These are phyloP conservation scores for Fundulus diaphanus DNA, from an alignment of 2,797 vertebrate species.

Conservation along the genomic window DNA sequence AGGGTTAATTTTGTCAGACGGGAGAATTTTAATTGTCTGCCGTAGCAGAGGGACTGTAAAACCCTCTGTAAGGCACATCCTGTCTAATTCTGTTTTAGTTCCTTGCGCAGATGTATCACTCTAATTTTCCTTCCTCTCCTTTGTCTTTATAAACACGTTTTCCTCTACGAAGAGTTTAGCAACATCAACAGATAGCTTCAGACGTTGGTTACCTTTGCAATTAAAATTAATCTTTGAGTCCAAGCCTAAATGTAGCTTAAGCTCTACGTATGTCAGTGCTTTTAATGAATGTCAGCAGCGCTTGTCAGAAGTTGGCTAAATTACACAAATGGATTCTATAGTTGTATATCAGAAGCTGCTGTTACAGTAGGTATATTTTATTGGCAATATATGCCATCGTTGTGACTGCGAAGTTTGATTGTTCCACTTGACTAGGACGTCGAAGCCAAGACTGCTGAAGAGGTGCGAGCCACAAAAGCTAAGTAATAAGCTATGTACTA, in stretches of 20 bases:
- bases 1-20: neutral
- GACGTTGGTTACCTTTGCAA: neutral
- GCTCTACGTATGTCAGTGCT: neutral
- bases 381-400: neutral
- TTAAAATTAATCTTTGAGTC: neutral
- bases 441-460: conserved; percentile 1
- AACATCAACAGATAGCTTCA: neutral
- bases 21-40: neutral
- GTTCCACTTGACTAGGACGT: neutral
- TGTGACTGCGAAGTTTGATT: neutral
- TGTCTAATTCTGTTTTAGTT: neutral
- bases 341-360: neutral
- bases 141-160: neutral
- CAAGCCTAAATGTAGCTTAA: neutral
- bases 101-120: neutral
- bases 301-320: neutral
- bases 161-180: neutral
- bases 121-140: neutral
- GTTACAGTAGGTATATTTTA: neutral
- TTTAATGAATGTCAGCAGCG: neutral
- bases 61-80: neutral
- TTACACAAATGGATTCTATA: neutral
- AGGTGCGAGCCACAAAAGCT: neutral
- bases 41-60: neutral
- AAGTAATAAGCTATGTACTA: neutral